Evolutionary conservation across 53 echinoderm and acorn worm genomes (phyloP), one percentile per base, ranked within the genome.

Genomic region (Antedon mediterranea): DNA sequence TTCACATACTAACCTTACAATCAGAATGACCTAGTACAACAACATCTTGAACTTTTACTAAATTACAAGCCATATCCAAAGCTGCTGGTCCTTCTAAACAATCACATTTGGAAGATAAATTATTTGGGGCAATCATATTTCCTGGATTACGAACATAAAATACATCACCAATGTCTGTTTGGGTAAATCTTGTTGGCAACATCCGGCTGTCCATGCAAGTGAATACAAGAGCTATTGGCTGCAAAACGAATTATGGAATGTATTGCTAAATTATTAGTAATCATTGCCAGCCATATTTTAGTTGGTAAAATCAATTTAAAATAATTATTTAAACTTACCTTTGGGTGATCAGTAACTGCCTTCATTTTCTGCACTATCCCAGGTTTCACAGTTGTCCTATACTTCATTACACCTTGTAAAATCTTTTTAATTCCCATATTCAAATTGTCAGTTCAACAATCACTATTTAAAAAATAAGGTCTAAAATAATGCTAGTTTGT

Each of bases 201-300:
- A 97, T 75, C 31, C 97, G 89, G 29, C 92, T 84, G 73, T 97
- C 97, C 84, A 97, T 88, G 31, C 97, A 97, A 26, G 97, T 85
- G 18, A 92, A 73, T 3, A 97, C 83, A 28, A 92, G 77, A 28
- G 90, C 81, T 2, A 85, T 87, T 11, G 94, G 94, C 94, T 94
- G 74, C 28, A 85, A 30, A 57, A 26, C 31, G 34, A 41, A 41
- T 41, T 7, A 41, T 41, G 41, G 41, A 7, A 7, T 41, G 13
- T 41, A 41, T 41, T 41, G 5, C 13, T 13, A 41, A 41, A 41
- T 7, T 41, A 13, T 41, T 41, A 13, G 41, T 13, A 41, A 41
- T 7, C 13, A 13, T 41, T 41, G 5, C 41, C 7, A 5, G 7
- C 41, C 13, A 41, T n/a, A n/a, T 41, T 5, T 41, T 41, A 41